Evolutionary conservation across 2,888 invertebrate species (phyloP).

Genomic region (Drosophila aldrichi): DNA sequence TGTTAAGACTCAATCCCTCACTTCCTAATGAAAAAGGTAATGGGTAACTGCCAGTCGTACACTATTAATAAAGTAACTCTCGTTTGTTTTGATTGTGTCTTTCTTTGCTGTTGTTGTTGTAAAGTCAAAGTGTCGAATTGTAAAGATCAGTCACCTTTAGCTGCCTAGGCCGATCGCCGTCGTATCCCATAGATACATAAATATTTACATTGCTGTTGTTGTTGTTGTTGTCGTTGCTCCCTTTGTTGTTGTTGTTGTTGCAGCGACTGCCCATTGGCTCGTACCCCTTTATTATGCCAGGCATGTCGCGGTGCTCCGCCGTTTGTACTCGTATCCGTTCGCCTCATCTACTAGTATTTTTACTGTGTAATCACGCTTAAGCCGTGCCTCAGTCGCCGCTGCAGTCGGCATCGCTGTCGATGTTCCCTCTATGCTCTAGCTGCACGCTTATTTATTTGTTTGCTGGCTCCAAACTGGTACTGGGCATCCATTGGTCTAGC

Average conservation of each 20-base stretch:
- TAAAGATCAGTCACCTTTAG: slow-evolving; percentile 77
- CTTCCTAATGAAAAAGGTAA: neutral
- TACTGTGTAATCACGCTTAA: slow-evolving; percentile 69
- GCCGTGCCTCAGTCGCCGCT: slow-evolving; percentile 43
- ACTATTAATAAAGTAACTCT: neutral
- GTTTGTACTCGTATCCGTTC: slow-evolving; percentile 56
- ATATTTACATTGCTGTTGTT: slow-evolving; percentile 63
- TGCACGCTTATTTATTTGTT: slow-evolving; percentile 78
- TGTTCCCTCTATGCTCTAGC: slow-evolving; percentile 54
- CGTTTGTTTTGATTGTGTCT: slow-evolving; percentile 71
- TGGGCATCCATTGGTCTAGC: slow-evolving; percentile 58
- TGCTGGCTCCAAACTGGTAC: slow-evolving; percentile 76
- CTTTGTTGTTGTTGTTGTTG: slow-evolving; percentile 8
- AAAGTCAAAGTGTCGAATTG: slow-evolving; percentile 79
- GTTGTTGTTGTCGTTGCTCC: slow-evolving; percentile 10
- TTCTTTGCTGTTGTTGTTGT: slow-evolving; percentile 50
- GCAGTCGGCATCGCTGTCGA: slow-evolving; percentile 6
- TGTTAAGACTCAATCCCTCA: no score
- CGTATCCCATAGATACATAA: slow-evolving; percentile 70
- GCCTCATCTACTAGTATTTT: slow-evolving; percentile 43
- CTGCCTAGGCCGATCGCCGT: slow-evolving; percentile 55
- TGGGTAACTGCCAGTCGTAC: neutral
- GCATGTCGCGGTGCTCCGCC: slow-evolving; percentile 64
- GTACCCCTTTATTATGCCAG: slow-evolving; percentile 71
- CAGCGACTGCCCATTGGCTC: slow-evolving; percentile 44